Conservation (phyloP, 2,888 invertebrate species). For the Drosophila subquinaria region DNA sequence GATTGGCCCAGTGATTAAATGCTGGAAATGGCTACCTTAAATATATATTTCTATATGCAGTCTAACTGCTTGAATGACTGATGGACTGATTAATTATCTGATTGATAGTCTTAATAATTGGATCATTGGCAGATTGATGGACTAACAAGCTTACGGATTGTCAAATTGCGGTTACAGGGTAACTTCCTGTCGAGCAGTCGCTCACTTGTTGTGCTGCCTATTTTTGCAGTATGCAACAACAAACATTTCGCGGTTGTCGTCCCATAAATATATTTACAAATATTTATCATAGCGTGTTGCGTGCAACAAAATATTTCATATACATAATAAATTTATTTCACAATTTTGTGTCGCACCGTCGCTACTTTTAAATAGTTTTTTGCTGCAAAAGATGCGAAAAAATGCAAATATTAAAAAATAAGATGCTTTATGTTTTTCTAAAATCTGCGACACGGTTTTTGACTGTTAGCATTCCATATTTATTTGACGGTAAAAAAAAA, state of each 20-base stretch:
- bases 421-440: too few species aligned
- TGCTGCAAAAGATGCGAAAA: neutral
- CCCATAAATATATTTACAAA: conserved; percentile 27
- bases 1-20: too few species aligned
- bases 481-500: too few species aligned
- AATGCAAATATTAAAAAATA: too few species aligned
- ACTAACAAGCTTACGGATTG: neutral
- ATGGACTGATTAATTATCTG: too few species aligned
- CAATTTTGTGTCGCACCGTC: conserved; percentile 5
- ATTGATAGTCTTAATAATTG: too few species aligned
- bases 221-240: conserved; percentile 18
- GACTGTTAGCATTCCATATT: too few species aligned
- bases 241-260: conserved; percentile 47
- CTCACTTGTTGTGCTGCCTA: neutral
- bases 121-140: neutral
- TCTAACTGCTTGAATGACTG: neutral
- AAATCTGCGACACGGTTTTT: too few species aligned
- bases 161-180: conserved; percentile 4
- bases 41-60: neutral
- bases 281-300: conserved; percentile 19
- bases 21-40: neutral
- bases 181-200: neutral
- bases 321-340: conserved; percentile 22
- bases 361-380: neutral
- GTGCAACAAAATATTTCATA: conserved; percentile 39